Evolutionary conservation across 1,140 invertebrate species (phyloP).

Genomic region (Eumeta japonica): DNA sequence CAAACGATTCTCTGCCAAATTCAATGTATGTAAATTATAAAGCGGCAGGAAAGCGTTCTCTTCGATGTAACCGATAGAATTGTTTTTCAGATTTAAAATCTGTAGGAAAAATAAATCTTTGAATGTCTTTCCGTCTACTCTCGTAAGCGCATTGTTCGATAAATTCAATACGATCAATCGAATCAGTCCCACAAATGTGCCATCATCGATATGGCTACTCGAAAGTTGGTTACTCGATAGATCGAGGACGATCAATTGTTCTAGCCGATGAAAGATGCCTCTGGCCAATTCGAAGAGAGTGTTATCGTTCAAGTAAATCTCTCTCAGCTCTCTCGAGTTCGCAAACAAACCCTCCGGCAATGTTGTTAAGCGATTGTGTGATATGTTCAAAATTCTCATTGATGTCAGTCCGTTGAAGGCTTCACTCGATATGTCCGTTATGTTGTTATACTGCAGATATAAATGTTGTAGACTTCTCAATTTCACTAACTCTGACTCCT

Average conservation of each 20-base stretch:
- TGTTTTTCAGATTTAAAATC: conserved; percentile 83
- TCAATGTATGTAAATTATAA: conserved; percentile 83
- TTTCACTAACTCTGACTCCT: conserved; percentile 70
- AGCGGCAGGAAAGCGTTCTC: conserved; percentile 83
- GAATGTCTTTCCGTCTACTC: conserved; percentile 81
- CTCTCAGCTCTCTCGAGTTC: conserved; percentile 73
- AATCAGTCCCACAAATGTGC: conserved; percentile 80
- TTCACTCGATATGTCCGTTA: conserved; percentile 76
- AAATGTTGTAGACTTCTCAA: conserved; percentile 74
- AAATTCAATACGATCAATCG: conserved; percentile 81
- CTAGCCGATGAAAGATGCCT: conserved; percentile 79
- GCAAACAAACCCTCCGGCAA: conserved; percentile 78
- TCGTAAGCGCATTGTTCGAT: conserved; percentile 78
- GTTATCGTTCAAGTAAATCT: conserved; percentile 81
- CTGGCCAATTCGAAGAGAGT: conserved; percentile 74
- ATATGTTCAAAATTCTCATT: conserved; percentile 78
- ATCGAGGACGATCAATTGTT: conserved; percentile 82
- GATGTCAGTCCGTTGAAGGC: conserved; percentile 73
- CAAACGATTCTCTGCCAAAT: conserved; percentile 81
- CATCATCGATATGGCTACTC: conserved; percentile 77
- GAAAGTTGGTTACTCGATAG: conserved; percentile 83
- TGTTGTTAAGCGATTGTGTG: conserved; percentile 74
- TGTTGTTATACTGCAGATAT: conserved; percentile 78
- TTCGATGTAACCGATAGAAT: conserved; percentile 82
- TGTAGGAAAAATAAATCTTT: conserved; percentile 85